Evolutionary conservation across 2,888 invertebrate genomes (phyloP), one percentile per base, ranked within the genome.

Genomic region (Agrotis clavis): DNA sequence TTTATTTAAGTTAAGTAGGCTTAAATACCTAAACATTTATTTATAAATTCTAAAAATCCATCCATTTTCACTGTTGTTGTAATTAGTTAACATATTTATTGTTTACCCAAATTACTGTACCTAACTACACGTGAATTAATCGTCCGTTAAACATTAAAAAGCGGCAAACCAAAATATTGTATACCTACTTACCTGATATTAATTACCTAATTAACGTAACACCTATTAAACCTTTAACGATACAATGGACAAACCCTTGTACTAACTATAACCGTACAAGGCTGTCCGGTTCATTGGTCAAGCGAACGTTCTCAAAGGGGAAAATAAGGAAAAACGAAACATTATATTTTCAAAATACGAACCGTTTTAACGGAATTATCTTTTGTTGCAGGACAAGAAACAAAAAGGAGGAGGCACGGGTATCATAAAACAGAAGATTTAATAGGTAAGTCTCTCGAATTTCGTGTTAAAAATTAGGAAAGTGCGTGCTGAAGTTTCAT

Each of bases 221-320:
- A 63, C 14, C 54, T 64, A 69, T 69, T 14, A 83, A 68, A 85
- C 65, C 65, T 70, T 83, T 71, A 71, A 83, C 54, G 53, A 68
- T 65, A 81, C 64, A 61, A n/a, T 61, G 66, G 60, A 66, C 51
- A 61, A 60, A 59, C 69, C 71, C 71, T 71, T 60, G 60, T 65
- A 80, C 54, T 72, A 64, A 63, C 53, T 70, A 69, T 73, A 77
- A 69, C 48, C 64, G 47, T 61, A 62, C 69, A 61, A 76, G 65
- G 68, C 59, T 61, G 63, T 86, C 65, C 84, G 76, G 84, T 79
- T 86, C 86, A 84, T 64, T 81, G 79, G 72, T 64, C 68, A 74
- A 66, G 41, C 45, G 73, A 30, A 51, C 19, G 62, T 70, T 69
- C 54, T 73, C 79, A 84, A 76, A 86, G 79, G 62, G 74, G 63